Evolutionary conservation across 2,888 invertebrate genomes (phyloP).

Genomic region (Nebria brevicollis): DNA sequence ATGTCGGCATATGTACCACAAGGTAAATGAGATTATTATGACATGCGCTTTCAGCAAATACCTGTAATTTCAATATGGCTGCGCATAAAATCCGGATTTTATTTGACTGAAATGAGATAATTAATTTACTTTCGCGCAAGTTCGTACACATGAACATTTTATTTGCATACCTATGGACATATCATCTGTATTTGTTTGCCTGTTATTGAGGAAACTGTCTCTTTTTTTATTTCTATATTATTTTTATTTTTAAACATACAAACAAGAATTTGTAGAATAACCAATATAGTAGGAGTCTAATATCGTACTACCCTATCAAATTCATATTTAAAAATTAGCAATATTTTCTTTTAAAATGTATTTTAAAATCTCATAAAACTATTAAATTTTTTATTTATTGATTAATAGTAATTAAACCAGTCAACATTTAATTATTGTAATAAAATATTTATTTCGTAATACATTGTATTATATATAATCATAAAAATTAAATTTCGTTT

Average conservation of each 20-base stretch:
- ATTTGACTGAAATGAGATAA: slow-evolving; percentile 22
- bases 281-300: too few relatives aligned
- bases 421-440: too few relatives aligned
- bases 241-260: neutral
- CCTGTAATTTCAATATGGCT: slow-evolving; percentile 6
- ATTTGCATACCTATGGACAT: slow-evolving; percentile 14
- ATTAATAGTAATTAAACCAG: too few relatives aligned
- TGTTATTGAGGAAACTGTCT: neutral
- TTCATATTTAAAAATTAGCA: too few relatives aligned
- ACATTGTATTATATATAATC: too few relatives aligned
- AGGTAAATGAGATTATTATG: slow-evolving; percentile 12
- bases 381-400: too few relatives aligned
- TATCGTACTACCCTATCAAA: too few relatives aligned
- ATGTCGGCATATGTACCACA: neutral
- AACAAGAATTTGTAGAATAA: too few relatives aligned
- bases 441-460: too few relatives aligned
- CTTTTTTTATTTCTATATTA: neutral
- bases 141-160: slow-evolving; percentile 3
- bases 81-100: slow-evolving; percentile 7
- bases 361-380: too few relatives aligned
- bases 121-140: slow-evolving; percentile 17
- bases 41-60: slow-evolving; percentile 11
- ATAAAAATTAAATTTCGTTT: too few relatives aligned
- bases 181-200: slow-evolving; percentile 2
- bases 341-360: too few relatives aligned